These are phyloP conservation scores for Thymallus thymallus DNA, from an alignment of 2,113 vertebrate species.

Conservation along the genomic window DNA sequence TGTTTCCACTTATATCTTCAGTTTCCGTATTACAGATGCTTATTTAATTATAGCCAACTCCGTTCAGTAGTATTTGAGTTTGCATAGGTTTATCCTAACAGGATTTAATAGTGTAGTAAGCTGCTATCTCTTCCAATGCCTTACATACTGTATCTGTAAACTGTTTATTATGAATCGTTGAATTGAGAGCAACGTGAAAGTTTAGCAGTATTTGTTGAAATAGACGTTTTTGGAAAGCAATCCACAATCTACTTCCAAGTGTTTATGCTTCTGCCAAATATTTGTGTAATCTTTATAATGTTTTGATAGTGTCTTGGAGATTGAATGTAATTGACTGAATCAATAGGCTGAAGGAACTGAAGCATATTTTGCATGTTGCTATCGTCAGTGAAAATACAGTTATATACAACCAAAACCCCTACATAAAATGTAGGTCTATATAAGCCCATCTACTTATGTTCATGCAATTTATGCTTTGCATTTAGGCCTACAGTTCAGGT, in stretches of 20 bases:
- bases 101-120: slow-evolving; percentile 12
- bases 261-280: slow-evolving; percentile 44
- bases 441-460: too few relatives aligned
- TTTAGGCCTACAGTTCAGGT: too few relatives aligned
- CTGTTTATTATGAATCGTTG: slow-evolving; percentile 12
- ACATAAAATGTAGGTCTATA: too few relatives aligned
- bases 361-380: not conserved
- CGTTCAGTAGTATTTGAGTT: not conserved
- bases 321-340: not conserved
- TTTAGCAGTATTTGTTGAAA: not conserved
- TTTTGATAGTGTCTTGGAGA: not conserved
- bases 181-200: slow-evolving; percentile 10
- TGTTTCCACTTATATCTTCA: not conserved
- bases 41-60: not conserved
- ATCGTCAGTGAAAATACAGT: too few relatives aligned
- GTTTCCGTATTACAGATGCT: not conserved
- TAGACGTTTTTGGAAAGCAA: slow-evolving; percentile 5
- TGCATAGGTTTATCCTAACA: not conserved
- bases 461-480: too few relatives aligned
- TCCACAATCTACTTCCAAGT: slow-evolving; percentile 11
- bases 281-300: slow-evolving; percentile 20
- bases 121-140: slow-evolving; percentile 36
- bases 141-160: slow-evolving; percentile 26
- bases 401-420: too few relatives aligned
- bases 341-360: not conserved